Base-by-base conservation (phyloP, 2,113 vertebrate genomes). In the Crotalus horridus region DNA sequence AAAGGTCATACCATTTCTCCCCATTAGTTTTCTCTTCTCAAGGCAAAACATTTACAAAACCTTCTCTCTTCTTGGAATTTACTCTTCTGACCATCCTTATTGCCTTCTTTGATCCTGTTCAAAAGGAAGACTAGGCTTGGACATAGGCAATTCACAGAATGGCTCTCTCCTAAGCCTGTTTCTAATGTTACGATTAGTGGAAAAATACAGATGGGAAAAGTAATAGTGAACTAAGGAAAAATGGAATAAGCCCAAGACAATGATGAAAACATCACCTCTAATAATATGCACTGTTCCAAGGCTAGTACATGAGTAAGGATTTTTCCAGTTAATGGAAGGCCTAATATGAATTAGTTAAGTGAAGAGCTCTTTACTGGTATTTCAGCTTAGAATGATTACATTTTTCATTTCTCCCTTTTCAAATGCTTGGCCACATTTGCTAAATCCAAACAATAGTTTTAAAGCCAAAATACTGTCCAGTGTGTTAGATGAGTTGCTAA, bases 401-500 rank as follows among this genome's bases (percentile, higher is more conserved):
- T 93, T 95, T 1, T 90, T 48, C 92, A 46, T 92, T 93, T 88
- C 85, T 74, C 21, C 1, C 53, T 29, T 94, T 93, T 92, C 91
- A 91, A 94, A 1, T 95, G 91, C 94, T 96, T 12, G 48, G 7
- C 93, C 93, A 90, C 93, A 89, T 53, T n/a, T n/a, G 0, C 91
- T 94, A 91, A 96, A 96, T 93, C 94, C 97, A 96, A 96, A 96
- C 96, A 96, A 88, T 93, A 24, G 39, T 96, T 95, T 89, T 3
- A 92, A 95, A 90, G 92, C 90, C 90, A 94, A 94, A 97, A 97
- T 95, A 92, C 97, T 97, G 97, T 96, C 95, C 96, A 97, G 97
- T 97, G 95, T 92, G 92, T 95, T 93, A 91, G 64, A 93, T 86
- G 24, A 86, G 97, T 98, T 97, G 96, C 98, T 96, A 97, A 97